Evolutionary conservation across 1,140 invertebrate species (phyloP).

Genomic region (Argopecten irradians): DNA sequence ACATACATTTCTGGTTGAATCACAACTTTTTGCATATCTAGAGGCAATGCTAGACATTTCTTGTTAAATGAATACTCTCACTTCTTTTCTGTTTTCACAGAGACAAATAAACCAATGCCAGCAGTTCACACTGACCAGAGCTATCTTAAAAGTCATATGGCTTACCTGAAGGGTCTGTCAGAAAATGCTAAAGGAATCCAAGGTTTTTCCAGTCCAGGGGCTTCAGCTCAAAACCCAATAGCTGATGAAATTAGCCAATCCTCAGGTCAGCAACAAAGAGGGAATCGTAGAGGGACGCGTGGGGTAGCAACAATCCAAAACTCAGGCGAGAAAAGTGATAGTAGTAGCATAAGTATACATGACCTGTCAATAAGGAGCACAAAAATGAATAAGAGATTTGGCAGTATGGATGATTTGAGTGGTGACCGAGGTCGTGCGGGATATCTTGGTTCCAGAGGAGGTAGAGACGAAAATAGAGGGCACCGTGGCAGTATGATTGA

Average conservation of each 20-base stretch:
- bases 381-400: background rate
- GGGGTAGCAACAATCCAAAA: background rate
- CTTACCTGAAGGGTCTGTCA: background rate
- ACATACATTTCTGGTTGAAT: too few relatives aligned
- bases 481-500: background rate
- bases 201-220: background rate
- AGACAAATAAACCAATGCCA: background rate
- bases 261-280: background rate
- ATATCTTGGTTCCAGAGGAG: background rate
- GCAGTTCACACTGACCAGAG: background rate
- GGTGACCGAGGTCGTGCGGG: background rate
- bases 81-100: background rate
- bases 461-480: background rate
- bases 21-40: too few relatives aligned
- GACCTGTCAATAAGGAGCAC: background rate
- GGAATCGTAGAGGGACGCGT: background rate
- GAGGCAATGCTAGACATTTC: too few relatives aligned
- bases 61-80: too few relatives aligned
- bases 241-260: background rate
- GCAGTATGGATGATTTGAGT: background rate
- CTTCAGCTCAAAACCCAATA: background rate
- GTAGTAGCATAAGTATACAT: background rate
- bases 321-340: background rate
- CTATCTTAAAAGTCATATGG: background rate
- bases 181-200: constrained; percentile 3